Percentiles rank a stretch among this genome's conserved stretches.
phyloP scores from a whole-genome alignment of 2,113 vertebrate genomes.

The Neodon shergylaensis region DNA sequence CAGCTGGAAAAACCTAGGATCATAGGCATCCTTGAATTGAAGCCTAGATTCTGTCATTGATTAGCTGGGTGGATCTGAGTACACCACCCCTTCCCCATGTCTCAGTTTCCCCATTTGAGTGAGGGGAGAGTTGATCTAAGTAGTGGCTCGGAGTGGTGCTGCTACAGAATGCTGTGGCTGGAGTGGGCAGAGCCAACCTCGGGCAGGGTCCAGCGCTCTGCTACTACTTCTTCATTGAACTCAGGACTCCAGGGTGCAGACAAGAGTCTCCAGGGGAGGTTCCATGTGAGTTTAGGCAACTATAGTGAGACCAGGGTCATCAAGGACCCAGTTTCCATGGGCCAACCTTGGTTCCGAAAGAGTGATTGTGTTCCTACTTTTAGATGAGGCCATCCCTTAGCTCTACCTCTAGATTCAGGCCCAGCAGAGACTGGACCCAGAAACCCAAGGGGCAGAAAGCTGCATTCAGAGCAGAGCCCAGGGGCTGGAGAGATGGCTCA shows the following conservation, averaged over 20 bases:
- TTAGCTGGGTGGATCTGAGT: not conserved
- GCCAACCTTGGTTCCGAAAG: not conserved
- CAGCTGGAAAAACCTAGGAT: not conserved
- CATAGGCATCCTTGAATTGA: not conserved
- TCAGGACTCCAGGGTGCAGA: not conserved
- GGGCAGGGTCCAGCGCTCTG: not conserved
- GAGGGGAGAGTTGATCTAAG: not conserved
- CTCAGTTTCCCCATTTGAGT: not conserved
- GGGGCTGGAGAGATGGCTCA: too few relatives aligned
- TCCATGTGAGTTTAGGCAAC: not conserved
- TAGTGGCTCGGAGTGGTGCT: not conserved
- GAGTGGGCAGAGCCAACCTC: not conserved
- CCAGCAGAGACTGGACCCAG: not conserved
- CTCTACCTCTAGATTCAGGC: not conserved
- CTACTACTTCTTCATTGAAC: not conserved
- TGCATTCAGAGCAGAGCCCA: not conserved
- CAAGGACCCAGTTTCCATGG: not conserved
- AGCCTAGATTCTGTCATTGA: not conserved
- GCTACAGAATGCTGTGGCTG: not conserved
- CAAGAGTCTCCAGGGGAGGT: not conserved
- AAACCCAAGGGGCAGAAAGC: not conserved
- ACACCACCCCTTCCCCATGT: not conserved
- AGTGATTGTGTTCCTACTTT: not conserved
- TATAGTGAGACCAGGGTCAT: not conserved
- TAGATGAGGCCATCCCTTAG: not conserved